Percentiles rank a stretch among this genome's conserved stretches.
These are phyloP conservation scores for Rhabdophis nuchalis DNA, from an alignment of 2,797 vertebrate species.

Conservation along the genomic window DNA sequence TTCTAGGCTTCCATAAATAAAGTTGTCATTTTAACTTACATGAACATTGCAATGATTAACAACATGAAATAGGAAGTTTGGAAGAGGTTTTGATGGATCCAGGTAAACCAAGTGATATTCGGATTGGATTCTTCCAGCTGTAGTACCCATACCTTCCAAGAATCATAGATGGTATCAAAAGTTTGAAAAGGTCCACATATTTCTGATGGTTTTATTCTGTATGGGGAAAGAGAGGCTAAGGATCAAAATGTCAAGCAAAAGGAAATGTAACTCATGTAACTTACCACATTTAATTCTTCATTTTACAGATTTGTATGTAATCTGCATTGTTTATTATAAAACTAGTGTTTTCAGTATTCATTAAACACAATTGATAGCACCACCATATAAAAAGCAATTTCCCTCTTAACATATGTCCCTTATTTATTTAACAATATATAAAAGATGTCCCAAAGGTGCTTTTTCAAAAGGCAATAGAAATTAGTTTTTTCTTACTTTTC, in stretches of 20 bases:
- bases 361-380: not conserved
- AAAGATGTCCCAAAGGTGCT: not conserved
- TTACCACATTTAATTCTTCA: not conserved
- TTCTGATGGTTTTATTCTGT: slow-evolving; percentile 79
- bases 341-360: not conserved
- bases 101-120: slow-evolving; percentile 73
- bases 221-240: not conserved
- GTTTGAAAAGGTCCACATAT: slow-evolving; percentile 85
- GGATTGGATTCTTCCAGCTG: slow-evolving; percentile 72
- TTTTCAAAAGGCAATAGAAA: not conserved
- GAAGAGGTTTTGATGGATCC: slow-evolving; percentile 76
- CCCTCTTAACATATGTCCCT: not conserved
- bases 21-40: slow-evolving; percentile 71
- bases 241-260: not conserved
- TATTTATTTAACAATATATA: not conserved
- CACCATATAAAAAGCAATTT: not conserved
- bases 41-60: slow-evolving; percentile 72
- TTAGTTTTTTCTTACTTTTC: not conserved
- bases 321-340: not conserved
- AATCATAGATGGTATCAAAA: slow-evolving; percentile 78
- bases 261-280: not conserved
- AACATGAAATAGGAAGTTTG: slow-evolving; percentile 85
- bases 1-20: not conserved
- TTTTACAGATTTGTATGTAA: not conserved
- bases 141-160: slow-evolving; percentile 77